Percentiles rank a stretch among this genome's conserved stretches.
phyloP scores from a whole-genome alignment of 37 sponge, comb jelly and placozoan species.

The Bolinopsis microptera region DNA sequence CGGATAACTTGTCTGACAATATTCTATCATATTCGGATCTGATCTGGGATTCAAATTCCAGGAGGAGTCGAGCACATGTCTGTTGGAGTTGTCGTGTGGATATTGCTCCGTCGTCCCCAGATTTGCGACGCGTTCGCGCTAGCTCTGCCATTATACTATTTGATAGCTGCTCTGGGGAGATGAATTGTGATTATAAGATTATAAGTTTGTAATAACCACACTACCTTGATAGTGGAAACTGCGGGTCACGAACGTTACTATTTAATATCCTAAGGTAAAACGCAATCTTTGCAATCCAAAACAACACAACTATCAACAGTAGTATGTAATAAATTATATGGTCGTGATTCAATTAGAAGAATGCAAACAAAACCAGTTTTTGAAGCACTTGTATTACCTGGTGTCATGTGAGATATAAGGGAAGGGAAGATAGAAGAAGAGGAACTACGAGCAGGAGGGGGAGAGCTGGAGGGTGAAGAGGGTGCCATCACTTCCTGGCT shows the following conservation, averaged over 20 bases:
- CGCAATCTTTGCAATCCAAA: too few species aligned
- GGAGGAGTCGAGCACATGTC: slow-evolving; percentile 39
- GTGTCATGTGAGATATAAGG: slow-evolving; percentile 23
- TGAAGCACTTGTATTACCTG: too few species aligned
- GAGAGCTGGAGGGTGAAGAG: not conserved
- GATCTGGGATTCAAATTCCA: slow-evolving; percentile 7
- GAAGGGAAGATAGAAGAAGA: slow-evolving; percentile 46
- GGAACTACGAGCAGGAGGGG: not conserved
- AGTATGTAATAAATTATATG: too few species aligned
- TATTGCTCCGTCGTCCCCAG: not conserved
- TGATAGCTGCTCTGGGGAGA: slow-evolving; percentile 19
- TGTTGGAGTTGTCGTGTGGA: slow-evolving; percentile 33
- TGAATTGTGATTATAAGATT: too few species aligned
- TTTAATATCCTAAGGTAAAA: too few species aligned
- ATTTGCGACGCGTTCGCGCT: not conserved
- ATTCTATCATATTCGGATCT: slow-evolving; percentile 38
- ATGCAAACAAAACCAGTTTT: too few species aligned
- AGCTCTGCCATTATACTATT: slow-evolving; percentile 32
- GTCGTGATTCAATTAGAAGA: too few species aligned
- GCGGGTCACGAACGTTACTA: too few species aligned
- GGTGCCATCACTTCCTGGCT: slow-evolving; percentile 50
- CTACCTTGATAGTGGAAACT: too few species aligned
- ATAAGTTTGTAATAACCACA: too few species aligned
- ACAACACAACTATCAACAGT: too few species aligned
- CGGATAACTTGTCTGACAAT: not conserved